Percentiles rank a stretch among this genome's conserved stretches.
Conservation (phyloP, 35 echinoderm and acorn worm species). For the Ophioderma brevispina region DNA sequence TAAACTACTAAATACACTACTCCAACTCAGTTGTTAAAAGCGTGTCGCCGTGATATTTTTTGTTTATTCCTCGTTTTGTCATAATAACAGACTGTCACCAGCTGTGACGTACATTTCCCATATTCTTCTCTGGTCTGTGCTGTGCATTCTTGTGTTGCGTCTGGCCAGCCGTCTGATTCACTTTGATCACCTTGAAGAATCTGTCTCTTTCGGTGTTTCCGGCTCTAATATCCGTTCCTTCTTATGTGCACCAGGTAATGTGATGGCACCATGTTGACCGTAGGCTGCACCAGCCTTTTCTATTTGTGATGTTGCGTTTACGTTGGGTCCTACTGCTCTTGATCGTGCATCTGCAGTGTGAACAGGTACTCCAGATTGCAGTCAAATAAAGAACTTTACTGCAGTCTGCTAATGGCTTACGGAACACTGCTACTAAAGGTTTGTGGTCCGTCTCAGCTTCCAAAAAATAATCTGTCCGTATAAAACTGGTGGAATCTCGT, state of each 20-base stretch:
- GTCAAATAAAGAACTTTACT: constrained; percentile 75
- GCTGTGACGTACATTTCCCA: no score
- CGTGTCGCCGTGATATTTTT: no score
- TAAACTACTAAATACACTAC: no score
- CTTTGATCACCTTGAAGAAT: not conserved
- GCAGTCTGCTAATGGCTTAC: constrained; percentile 56
- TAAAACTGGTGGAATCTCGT: constrained; percentile 64
- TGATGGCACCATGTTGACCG: constrained; percentile 38
- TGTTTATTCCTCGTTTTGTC: no score
- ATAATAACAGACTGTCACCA: no score
- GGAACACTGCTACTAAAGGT: constrained; percentile 50
- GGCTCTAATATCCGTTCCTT: constrained; percentile 7
- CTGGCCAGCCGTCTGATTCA: constrained; percentile 44
- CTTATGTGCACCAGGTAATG: constrained; percentile 21
- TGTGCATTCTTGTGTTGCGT: constrained; percentile 8
- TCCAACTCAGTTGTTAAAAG: no score
- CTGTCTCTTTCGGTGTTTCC: constrained; percentile 23
- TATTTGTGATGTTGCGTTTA: not conserved
- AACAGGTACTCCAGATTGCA: constrained; percentile 28
- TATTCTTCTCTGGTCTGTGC: not conserved
- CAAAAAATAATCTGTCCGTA: constrained; percentile 46
- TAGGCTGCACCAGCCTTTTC: constrained; percentile 46
- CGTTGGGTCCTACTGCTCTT: constrained; percentile 40
- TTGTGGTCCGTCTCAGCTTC: constrained; percentile 70
- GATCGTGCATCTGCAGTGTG: constrained; percentile 50